Evolutionary conservation across 2,797 vertebrate genomes (phyloP), one percentile per base, ranked within the genome.

Genomic region (Onychomys leucogaster): DNA sequence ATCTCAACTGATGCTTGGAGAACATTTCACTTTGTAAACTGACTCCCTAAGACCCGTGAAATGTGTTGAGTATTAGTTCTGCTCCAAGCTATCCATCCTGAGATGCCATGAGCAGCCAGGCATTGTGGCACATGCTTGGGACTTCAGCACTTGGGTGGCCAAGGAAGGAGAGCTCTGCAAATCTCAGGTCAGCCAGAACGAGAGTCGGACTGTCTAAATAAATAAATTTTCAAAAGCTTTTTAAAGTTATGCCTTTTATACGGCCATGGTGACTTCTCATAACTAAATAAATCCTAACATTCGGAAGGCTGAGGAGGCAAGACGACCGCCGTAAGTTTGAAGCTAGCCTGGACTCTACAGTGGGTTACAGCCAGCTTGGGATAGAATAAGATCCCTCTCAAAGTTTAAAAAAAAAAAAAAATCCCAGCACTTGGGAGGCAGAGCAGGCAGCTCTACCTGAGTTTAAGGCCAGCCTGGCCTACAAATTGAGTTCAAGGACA

Each of bases 31-130:
- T 97, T 89, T n/a, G 80, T 82, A 57, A 95, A 88, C 73, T 77
- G 69, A 91, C 12, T 78, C 86, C 80, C 93, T 61, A 93, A 95
- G 71, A 67, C 4, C 52, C 52, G 19, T 67, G 11, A 84, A 87
- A 80, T 17, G 67, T 21, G 27, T 43, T 89, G 83, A 55, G 49
- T 32, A 46, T 90, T 46, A 75, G 78, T 57, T 90, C n/a, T 71
- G 88, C 65, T 90, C 81, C 52, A 82, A 94, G 89, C 52, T 49
- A 88, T 82, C 75, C 94, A 41, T 49, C 77, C 10, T 90, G 76
- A 95, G 52, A 94, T 55, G 65, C 43, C 37, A 52, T 65, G 57
- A 77, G 46, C 17, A 52, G 37, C 41, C 71, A 76, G 55, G 87
- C 52, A 25, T 13, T 5, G 12, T 61, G 55, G 71, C 27, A 57